Evolutionary conservation across 2,113 vertebrate species (phyloP).

Genomic region (Campylorhamphus procurvoides): DNA sequence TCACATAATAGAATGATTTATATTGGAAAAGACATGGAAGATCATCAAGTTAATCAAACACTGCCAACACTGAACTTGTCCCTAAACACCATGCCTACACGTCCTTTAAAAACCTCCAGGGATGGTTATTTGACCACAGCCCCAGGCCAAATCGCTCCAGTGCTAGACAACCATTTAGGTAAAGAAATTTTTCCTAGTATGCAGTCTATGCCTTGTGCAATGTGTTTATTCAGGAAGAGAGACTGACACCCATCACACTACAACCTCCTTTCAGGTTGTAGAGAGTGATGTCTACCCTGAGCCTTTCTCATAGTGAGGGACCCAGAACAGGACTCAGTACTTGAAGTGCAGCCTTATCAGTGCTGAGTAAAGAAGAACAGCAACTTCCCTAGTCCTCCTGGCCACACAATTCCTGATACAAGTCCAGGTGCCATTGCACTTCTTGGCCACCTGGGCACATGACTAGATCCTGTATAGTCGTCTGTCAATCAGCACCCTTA

Average conservation of each 20-base stretch:
- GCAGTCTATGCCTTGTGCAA: not conserved
- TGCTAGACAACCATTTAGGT: not conserved
- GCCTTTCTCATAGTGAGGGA: accelerated
- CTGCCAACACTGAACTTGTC: not conserved
- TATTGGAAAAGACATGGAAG: not conserved
- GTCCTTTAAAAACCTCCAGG: not conserved
- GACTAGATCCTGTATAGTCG: accelerated
- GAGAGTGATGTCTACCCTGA: not conserved
- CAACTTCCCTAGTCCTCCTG: not conserved
- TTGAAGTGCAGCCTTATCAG: accelerated
- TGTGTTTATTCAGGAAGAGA: not conserved
- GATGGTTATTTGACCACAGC: not conserved
- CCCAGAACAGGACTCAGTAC: not conserved
- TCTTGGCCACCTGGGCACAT: not conserved
- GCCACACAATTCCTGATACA: not conserved
- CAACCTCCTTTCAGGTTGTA: not conserved
- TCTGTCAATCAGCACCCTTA: accelerated
- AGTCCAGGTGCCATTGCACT: accelerated
- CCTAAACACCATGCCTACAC: not conserved
- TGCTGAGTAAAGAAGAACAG: not conserved
- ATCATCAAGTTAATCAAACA: not conserved
- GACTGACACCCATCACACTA: not conserved
- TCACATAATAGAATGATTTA: not conserved
- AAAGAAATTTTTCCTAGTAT: not conserved
- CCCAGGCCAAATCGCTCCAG: not conserved